Percentiles rank a stretch among this genome's conserved stretches.
Evolutionary conservation across 2,888 invertebrate genomes (phyloP).

Genomic region (Chloroclysta siterata): DNA sequence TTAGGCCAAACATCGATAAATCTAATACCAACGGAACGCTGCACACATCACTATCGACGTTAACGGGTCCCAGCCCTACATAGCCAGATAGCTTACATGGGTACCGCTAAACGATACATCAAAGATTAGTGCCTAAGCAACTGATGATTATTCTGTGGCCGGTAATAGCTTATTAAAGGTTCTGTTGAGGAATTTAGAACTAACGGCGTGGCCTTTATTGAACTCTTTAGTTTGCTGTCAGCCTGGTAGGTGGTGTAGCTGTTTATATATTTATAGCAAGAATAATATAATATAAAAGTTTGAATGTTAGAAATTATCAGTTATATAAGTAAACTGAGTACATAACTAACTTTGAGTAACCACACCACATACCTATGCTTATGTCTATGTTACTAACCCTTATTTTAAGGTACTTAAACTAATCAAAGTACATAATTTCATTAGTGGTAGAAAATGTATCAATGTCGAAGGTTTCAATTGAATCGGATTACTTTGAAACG

Average conservation of each 20-base stretch:
- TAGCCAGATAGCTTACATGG: slow-evolving; percentile 74
- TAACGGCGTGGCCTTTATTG: slow-evolving; percentile 61
- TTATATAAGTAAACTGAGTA: neutral
- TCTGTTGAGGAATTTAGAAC: slow-evolving; percentile 62
- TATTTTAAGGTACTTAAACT: no score
- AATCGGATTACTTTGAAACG: no score
- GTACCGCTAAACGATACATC: slow-evolving; percentile 82
- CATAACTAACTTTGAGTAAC: neutral
- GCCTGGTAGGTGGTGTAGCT: slow-evolving; percentile 47
- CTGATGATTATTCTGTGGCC: slow-evolving; percentile 62
- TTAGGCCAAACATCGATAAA: slow-evolving; percentile 42
- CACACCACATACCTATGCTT: no score
- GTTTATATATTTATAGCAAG: slow-evolving; percentile 37
- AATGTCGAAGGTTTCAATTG: no score
- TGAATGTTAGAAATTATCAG: no score
- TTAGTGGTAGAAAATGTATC: no score
- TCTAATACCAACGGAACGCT: slow-evolving; percentile 8
- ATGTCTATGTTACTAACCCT: no score
- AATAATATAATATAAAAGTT: no score
- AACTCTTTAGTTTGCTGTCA: slow-evolving; percentile 50
- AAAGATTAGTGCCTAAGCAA: slow-evolving; percentile 72
- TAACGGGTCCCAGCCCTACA: slow-evolving; percentile 77
- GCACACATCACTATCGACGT: slow-evolving; percentile 59
- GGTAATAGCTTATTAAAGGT: slow-evolving; percentile 67
- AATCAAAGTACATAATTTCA: no score